Evolutionary conservation across 2,888 invertebrate species (phyloP).

Genomic region (Pherbina coryleti): DNA sequence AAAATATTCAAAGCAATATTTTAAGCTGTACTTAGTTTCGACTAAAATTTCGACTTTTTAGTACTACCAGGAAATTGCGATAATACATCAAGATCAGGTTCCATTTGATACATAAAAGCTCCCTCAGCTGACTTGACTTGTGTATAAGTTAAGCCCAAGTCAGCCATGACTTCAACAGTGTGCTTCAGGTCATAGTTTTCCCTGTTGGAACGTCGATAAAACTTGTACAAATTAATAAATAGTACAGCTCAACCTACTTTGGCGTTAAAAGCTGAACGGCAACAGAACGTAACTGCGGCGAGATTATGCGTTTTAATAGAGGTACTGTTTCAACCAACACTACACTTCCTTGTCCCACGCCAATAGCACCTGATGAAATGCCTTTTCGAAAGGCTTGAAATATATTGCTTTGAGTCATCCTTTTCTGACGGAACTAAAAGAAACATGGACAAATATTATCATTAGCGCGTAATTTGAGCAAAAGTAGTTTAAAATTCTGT

Average conservation of each 20-base stretch:
- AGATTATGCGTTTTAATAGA: slow-evolving; percentile 77
- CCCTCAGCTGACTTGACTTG: slow-evolving; percentile 86
- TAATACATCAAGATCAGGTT: slow-evolving; percentile 82
- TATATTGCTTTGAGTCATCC: slow-evolving; percentile 71
- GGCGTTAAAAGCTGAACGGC: slow-evolving; percentile 66
- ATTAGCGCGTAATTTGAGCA: neutral
- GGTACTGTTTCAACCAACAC: slow-evolving; percentile 82
- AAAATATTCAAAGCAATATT: neutral
- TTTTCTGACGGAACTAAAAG: slow-evolving; percentile 73
- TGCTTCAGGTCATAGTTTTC: slow-evolving; percentile 74
- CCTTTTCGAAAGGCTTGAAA: slow-evolving; percentile 75
- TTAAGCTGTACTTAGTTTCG: neutral
- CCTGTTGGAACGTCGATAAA: slow-evolving; percentile 47
- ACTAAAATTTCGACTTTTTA: neutral
- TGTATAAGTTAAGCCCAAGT: slow-evolving; percentile 86
- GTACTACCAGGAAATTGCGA: slow-evolving; percentile 62
- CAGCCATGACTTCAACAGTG: slow-evolving; percentile 87
- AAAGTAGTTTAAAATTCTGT: neutral
- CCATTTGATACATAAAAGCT: slow-evolving; percentile 77
- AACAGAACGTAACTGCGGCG: slow-evolving; percentile 82
- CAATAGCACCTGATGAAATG: slow-evolving; percentile 70
- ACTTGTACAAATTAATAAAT: neutral
- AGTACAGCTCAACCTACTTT: slow-evolving; percentile 59
- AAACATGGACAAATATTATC: slow-evolving; percentile 8
- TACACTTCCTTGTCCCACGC: slow-evolving; percentile 67